These are phyloP conservation scores for Mythimna albipuncta DNA, from an alignment of 2,888 invertebrate species.

Conservation along the genomic window DNA sequence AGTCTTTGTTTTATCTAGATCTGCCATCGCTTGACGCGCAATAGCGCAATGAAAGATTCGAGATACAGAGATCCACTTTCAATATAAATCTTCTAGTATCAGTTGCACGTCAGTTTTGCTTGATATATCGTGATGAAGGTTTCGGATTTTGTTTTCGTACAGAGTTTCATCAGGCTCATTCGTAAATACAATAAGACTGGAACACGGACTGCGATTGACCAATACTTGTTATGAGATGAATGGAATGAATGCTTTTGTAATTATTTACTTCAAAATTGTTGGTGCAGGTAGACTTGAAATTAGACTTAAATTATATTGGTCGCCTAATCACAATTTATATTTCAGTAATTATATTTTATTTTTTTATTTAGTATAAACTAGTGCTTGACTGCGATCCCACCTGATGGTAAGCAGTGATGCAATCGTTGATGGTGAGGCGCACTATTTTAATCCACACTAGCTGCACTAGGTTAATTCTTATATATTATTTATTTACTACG, in stretches of 20 bases:
- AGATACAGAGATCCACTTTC: slow-evolving; percentile 68
- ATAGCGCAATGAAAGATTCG: slow-evolving; percentile 67
- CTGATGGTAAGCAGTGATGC: too few species aligned
- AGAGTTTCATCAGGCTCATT: slow-evolving; percentile 16
- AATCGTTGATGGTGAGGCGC: too few species aligned
- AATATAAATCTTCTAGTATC: slow-evolving; percentile 68
- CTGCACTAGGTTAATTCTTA: too few species aligned
- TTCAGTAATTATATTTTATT: too few species aligned
- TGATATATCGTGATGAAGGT: slow-evolving; percentile 58
- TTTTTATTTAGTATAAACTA: too few species aligned
- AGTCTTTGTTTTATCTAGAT: slow-evolving; percentile 65
- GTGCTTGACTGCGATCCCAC: too few species aligned
- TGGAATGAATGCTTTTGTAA: too few species aligned
- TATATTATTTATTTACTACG: too few species aligned
- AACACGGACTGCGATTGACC: not conserved
- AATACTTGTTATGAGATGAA: not conserved
- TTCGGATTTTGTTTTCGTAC: slow-evolving; percentile 39
- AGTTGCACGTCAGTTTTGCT: slow-evolving; percentile 56
- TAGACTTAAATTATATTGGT: not conserved
- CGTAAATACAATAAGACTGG: not conserved
- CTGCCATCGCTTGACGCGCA: slow-evolving; percentile 68
- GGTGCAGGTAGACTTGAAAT: not conserved
- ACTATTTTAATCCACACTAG: too few species aligned
- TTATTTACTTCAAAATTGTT: not conserved
- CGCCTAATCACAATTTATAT: not conserved